A percentile compares a stretch with the other conserved stretches of the same genome.
Evolutionary conservation across 2,888 invertebrate species (phyloP).

Genomic region (Eurytoma adleriae): DNA sequence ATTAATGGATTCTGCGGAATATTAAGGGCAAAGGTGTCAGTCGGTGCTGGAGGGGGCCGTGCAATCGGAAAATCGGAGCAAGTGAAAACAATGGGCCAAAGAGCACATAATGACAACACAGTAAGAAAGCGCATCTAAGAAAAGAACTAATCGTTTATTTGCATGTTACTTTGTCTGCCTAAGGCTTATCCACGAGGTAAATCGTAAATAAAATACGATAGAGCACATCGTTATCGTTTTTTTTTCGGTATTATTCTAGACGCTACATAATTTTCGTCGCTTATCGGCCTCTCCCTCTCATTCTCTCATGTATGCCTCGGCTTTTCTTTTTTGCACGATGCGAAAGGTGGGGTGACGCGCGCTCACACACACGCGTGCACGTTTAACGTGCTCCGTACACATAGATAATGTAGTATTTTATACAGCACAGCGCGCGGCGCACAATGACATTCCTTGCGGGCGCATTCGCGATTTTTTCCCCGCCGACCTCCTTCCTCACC

Average conservation of each 20-base stretch:
- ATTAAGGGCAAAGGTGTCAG: no score
- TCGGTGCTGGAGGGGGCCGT: no score
- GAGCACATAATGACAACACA: conserved; percentile 17
- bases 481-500: conserved; percentile 31
- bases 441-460: conserved; percentile 44
- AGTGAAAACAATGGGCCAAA: no score
- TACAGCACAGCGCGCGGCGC: conserved; percentile 19
- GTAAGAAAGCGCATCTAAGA: conserved; percentile 46
- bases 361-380: not conserved
- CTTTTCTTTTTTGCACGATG: conserved; percentile 32
- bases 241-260: conserved; percentile 45
- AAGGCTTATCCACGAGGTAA: conserved; percentile 50
- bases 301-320: conserved; percentile 56
- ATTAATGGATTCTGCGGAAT: no score
- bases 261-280: conserved; percentile 51
- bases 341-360: conserved; percentile 31
- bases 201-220: conserved; percentile 55
- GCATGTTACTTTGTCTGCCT: conserved; percentile 50
- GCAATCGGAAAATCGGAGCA: no score
- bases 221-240: conserved; percentile 44
- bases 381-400: not conserved
- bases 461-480: conserved; percentile 43
- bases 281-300: conserved; percentile 34
- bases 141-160: conserved; percentile 54
- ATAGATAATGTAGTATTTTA: conserved; percentile 29